Base-by-base conservation (phyloP, 2,113 vertebrate species). In the Eira barbara region DNA sequence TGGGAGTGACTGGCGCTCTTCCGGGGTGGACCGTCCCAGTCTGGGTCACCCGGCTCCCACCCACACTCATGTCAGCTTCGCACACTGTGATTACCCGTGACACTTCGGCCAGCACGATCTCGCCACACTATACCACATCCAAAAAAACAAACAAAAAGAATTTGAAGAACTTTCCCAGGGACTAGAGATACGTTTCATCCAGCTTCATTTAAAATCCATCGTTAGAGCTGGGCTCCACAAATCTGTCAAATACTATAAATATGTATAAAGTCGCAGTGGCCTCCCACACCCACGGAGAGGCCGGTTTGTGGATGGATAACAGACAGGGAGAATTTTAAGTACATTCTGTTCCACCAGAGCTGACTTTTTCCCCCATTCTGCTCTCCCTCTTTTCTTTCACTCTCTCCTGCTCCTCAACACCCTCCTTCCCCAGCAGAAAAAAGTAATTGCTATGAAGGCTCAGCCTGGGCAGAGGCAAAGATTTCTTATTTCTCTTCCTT, bases 241-340 rank as follows among this genome's bases (percentile, higher is more conserved):
- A 95, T 92, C 94, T 93, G 89, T 78, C 92, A 83, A 79, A 79
- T 36, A n/a, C 47, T 89, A 96, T 97, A 93, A 97, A 93, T 95
- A 96, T 95, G 95, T 73, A 97, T 92, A 89, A 93, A 95, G 63
- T 95, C 0, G 1, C 74, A 15, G 93, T 71, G 86, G 96, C 83
- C 93, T 97, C 91, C 96, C 81, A 76, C 69, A 92, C 55, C 55
- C 74, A 23, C 25, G 65, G 52, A 96, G 91, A 87, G 83, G 89
- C 86, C 69, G 23, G 87, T 55, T 92, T 96, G 47, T 49, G 96
- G 87, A 65, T 71, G 69, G 57, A 55, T 92, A 95, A 92, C 39
- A 94, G 97, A 65, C 94, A 89, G 76, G 76, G 67, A 97, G 86
- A 95, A 97, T 96, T 95, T 97, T 95, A 96, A 97, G 89, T 94